Conservation (phyloP, 2,113 vertebrate species). For the Spheniscus mendiculus region DNA sequence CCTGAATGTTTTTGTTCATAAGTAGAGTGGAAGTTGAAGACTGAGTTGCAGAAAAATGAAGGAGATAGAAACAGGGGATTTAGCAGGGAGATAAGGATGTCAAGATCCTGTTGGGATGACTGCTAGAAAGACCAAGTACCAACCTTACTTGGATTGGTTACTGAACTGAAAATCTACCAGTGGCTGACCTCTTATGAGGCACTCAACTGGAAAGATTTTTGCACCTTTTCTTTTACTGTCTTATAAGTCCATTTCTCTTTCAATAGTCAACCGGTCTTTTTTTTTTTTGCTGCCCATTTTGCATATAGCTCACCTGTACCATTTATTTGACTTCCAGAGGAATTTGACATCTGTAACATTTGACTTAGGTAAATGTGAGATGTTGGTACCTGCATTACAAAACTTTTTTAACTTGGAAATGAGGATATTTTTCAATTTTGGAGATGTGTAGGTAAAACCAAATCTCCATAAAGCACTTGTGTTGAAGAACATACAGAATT, state of each 20-base stretch:
- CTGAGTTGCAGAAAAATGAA: not conserved
- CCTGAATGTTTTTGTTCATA: not conserved
- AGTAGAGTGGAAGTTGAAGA: not conserved
- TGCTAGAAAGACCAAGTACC: not conserved
- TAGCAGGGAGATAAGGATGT: not conserved
- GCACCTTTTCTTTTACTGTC: not conserved
- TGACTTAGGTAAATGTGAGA: not conserved
- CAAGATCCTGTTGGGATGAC: not conserved
- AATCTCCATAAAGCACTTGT: not conserved
- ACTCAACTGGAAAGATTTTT: not conserved
- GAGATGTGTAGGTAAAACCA: not conserved
- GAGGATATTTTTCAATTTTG: not conserved
- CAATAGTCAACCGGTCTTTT: not conserved
- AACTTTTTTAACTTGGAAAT: not conserved
- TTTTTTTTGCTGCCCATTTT: not conserved
- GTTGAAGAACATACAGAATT: not conserved
- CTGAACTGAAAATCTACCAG: not conserved
- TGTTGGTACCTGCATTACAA: not conserved
- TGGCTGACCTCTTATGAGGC: not conserved
- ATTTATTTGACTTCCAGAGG: not conserved
- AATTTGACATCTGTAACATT: not conserved
- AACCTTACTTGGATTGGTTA: not conserved
- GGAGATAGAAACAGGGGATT: not conserved
- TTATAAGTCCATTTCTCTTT: not conserved
- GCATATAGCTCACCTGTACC: not conserved